Evolutionary conservation across 2,888 invertebrate genomes (phyloP).

Genomic region (Xanthia togata): DNA sequence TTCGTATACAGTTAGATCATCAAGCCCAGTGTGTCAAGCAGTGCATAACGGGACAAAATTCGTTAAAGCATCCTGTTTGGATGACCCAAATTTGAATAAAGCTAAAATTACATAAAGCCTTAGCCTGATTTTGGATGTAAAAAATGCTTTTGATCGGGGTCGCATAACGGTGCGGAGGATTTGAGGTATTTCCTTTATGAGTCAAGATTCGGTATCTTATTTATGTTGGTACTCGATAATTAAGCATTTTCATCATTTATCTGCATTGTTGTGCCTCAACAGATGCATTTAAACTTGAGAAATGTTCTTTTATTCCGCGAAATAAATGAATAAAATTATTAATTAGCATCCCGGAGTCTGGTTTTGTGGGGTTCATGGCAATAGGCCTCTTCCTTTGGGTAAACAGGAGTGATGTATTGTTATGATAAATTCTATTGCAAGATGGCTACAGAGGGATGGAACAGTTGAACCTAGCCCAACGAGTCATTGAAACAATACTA

Average conservation of each 20-base stretch:
- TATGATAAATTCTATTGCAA: neutral
- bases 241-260: slow-evolving; percentile 4
- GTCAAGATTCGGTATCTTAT: slow-evolving; percentile 28
- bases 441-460: neutral
- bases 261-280: neutral
- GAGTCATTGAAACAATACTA: neutral
- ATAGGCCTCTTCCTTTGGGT: neutral
- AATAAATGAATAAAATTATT: neutral
- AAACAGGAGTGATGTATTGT: neutral
- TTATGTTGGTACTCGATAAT: slow-evolving; percentile 5
- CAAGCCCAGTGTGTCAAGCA: slow-evolving; percentile 66
- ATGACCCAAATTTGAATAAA: slow-evolving; percentile 66
- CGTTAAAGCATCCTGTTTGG: slow-evolving; percentile 57
- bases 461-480: neutral
- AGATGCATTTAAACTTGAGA: neutral
- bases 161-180: slow-evolving; percentile 59
- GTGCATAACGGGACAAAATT: slow-evolving; percentile 59
- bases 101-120: slow-evolving; percentile 61
- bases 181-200: slow-evolving; percentile 49
- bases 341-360: neutral
- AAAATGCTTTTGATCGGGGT: slow-evolving; percentile 54
- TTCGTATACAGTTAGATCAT: slow-evolving; percentile 62
- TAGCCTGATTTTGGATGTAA: slow-evolving; percentile 58
- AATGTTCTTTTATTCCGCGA: neutral
- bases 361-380: too few relatives aligned